These are phyloP conservation scores for Pseudanteris insignis DNA, from an alignment of 2,888 invertebrate genomes.

Conservation along the genomic window DNA sequence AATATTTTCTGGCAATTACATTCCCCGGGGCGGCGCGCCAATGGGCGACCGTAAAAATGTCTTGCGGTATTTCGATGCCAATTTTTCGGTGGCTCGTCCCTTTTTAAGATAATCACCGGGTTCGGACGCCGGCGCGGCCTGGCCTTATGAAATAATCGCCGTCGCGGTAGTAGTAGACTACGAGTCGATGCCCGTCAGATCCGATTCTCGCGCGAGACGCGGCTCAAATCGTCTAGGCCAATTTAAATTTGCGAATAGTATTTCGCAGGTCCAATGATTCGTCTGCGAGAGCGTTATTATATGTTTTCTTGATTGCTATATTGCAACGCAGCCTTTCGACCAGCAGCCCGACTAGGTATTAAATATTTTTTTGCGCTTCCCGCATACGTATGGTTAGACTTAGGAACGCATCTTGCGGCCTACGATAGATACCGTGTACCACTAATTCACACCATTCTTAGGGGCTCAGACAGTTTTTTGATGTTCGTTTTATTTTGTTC, in stretches of 20 bases:
- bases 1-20: conserved; percentile 58
- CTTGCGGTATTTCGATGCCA: conserved; percentile 52
- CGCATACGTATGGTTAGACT: conserved; percentile 24
- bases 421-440: no score
- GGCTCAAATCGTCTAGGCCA: conserved; percentile 53
- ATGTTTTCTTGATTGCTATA: conserved; percentile 53
- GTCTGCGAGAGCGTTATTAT: conserved; percentile 52
- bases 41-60: conserved; percentile 49
- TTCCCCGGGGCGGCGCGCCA: conserved; percentile 51
- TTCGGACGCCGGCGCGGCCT: conserved; percentile 32
- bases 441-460: no score
- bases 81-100: conserved; percentile 61
- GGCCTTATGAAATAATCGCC: conserved; percentile 43
- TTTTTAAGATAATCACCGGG: conserved; percentile 54
- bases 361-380: conserved; percentile 16
- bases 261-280: conserved; percentile 46
- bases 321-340: conserved; percentile 49
- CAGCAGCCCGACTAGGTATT: conserved; percentile 43
- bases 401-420: no score
- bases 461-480: no score
- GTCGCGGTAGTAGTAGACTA: no score
- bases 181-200: background rate
- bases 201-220: conserved; percentile 31
- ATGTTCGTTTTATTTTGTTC: no score
- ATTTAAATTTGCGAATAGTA: conserved; percentile 57